These are phyloP conservation scores for Callochromis pleurospilus DNA, from an alignment of 2,113 vertebrate genomes.

Conservation along the genomic window DNA sequence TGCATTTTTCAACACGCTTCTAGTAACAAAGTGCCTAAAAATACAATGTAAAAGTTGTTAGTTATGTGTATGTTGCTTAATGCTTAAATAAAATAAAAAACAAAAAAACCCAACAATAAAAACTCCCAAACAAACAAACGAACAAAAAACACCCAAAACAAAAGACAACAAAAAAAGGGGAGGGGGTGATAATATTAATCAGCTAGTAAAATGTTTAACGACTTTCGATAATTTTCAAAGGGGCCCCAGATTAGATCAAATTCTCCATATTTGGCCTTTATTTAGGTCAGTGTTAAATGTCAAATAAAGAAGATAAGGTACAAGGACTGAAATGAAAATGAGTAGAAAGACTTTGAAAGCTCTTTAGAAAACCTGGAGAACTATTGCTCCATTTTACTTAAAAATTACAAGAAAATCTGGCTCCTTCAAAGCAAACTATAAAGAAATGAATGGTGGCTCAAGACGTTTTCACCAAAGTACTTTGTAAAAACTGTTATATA, in stretches of 20 bases:
- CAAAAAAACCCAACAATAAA: rapidly evolving
- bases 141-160: rapidly evolving
- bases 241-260: background rate
- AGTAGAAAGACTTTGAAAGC: background rate
- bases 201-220: background rate
- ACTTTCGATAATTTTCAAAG: background rate
- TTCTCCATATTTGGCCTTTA: background rate
- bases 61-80: background rate
- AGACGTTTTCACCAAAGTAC: background rate
- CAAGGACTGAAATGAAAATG: background rate
- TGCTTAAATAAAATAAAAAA: background rate
- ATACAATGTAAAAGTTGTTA: background rate
- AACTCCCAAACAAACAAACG: background rate
- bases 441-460: background rate
- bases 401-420: background rate
- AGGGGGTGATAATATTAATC: background rate
- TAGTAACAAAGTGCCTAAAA: background rate
- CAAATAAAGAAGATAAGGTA: background rate
- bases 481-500: background rate
- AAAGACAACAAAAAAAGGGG: background rate
- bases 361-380: background rate
- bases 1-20: rapidly evolving
- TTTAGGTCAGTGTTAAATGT: background rate
- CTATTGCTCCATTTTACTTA: rapidly evolving
- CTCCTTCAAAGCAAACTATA: background rate